Percentiles rank a stretch among this genome's conserved stretches.
Conservation (phyloP, 2,888 invertebrate species). For the Venusia cambrica region DNA sequence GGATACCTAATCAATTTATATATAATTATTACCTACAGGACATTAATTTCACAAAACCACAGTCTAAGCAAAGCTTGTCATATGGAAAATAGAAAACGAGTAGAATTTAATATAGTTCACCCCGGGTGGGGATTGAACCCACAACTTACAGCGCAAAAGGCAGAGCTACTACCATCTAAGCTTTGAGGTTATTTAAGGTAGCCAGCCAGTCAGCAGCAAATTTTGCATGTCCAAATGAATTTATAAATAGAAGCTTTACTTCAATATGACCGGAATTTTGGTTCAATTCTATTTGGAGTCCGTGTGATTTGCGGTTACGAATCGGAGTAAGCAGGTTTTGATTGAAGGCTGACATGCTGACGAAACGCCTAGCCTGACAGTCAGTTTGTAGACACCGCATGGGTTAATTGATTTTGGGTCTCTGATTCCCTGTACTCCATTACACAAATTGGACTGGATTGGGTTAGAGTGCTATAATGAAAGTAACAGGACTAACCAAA, state of each 20-base stretch:
- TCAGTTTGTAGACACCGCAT: constrained; percentile 31
- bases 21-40: too few relatives aligned
- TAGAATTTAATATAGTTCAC: too few relatives aligned
- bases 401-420: constrained; percentile 31
- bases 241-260: background rate
- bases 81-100: too few relatives aligned
- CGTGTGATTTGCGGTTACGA: constrained; percentile 47
- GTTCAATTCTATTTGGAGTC: constrained; percentile 15
- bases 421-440: constrained; percentile 19
- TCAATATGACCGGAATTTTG: constrained; percentile 6
- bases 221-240: background rate
- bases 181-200: too few relatives aligned
- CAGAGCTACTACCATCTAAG: too few relatives aligned
- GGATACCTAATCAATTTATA: too few relatives aligned
- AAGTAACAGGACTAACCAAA: background rate
- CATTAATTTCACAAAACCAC: too few relatives aligned
- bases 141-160: too few relatives aligned
- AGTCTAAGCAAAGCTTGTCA: too few relatives aligned
- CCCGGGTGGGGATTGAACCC: too few relatives aligned
- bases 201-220: too few relatives aligned
- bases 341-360: constrained; percentile 45
- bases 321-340: constrained; percentile 48
- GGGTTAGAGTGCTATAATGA: constrained; percentile 4
- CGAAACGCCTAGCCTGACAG: constrained; percentile 23
- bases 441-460: constrained; percentile 21